Evolutionary conservation across 37 sponge, comb jelly and placozoan genomes (phyloP).

Genomic region (Agelas oroides): DNA sequence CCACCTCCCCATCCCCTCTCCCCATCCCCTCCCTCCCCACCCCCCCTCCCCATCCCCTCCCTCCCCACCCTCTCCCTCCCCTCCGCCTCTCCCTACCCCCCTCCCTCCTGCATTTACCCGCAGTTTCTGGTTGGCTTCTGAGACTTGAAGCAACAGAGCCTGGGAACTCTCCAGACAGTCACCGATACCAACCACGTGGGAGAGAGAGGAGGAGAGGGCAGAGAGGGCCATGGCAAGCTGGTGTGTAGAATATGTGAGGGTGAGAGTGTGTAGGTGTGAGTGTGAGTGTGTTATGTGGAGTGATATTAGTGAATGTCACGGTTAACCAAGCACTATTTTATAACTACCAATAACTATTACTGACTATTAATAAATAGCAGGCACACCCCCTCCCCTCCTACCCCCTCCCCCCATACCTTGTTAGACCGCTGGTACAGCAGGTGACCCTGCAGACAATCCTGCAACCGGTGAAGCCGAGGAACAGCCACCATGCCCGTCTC

Average conservation of each 20-base stretch:
- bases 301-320: no score
- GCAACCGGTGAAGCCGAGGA: conserved; percentile 3
- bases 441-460: conserved; percentile 47
- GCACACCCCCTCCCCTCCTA: no score
- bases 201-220: conserved; percentile 17
- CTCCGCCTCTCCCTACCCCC: background rate
- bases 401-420: no score
- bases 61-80: background rate
- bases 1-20: no score
- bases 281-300: background rate
- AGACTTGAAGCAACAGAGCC: conserved; percentile 7
- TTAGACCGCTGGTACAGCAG: conserved; percentile 22
- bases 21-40: no score
- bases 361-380: no score
- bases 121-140: conserved; percentile 10
- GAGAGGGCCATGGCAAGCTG: conserved; percentile 26
- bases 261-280: background rate
- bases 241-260: background rate
- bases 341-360: background rate
- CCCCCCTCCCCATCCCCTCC: no score
- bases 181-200: conserved; percentile 17
- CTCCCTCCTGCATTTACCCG: no score
- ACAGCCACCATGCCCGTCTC: conserved; percentile 18
- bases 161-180: conserved; percentile 8
- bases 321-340: no score